A percentile compares a stretch with the other conserved stretches of the same genome.
Conservation (phyloP, 1,140 invertebrate species). For the Probaryconus sp. region DNA sequence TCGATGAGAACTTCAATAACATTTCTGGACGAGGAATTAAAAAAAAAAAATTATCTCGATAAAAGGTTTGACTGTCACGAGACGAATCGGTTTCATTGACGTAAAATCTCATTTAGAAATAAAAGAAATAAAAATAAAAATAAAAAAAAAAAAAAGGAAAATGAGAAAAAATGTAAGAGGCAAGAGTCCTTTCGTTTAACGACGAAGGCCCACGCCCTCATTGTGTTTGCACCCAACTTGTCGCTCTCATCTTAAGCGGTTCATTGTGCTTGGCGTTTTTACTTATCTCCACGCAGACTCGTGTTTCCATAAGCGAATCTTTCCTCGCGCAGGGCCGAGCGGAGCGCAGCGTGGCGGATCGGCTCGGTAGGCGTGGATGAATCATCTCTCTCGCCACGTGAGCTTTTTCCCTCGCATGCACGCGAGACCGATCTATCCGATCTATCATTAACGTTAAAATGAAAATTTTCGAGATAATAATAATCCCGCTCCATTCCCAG, state of each 20-base stretch:
- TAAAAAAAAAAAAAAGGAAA: slow-evolving; percentile 3
- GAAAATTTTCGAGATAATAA: slow-evolving; percentile 55
- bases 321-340: slow-evolving; percentile 30
- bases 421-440: slow-evolving; percentile 45
- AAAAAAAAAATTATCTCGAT: too few species aligned
- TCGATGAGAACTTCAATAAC: too few species aligned
- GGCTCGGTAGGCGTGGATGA: slow-evolving; percentile 53
- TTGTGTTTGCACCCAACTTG: slow-evolving; percentile 58
- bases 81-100: slow-evolving; percentile 37
- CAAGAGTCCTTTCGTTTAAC: slow-evolving; percentile 32
- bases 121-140: slow-evolving; percentile 9
- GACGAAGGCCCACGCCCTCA: slow-evolving; percentile 61
- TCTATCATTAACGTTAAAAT: slow-evolving; percentile 56
- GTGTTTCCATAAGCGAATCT: slow-evolving; percentile 53
- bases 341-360: slow-evolving; percentile 40
- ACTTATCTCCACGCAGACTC: slow-evolving; percentile 23
- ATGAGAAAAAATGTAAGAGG: background rate
- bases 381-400: slow-evolving; percentile 49
- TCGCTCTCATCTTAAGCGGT: slow-evolving; percentile 52
- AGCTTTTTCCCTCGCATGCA: slow-evolving; percentile 51
- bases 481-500: slow-evolving; percentile 41
- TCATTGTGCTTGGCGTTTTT: slow-evolving; percentile 53
- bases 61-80: background rate
- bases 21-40: too few species aligned
- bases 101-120: slow-evolving; percentile 22